Evolutionary conservation across 2,113 vertebrate genomes (phyloP).

Genomic region (Microtus pennsylvanicus): DNA sequence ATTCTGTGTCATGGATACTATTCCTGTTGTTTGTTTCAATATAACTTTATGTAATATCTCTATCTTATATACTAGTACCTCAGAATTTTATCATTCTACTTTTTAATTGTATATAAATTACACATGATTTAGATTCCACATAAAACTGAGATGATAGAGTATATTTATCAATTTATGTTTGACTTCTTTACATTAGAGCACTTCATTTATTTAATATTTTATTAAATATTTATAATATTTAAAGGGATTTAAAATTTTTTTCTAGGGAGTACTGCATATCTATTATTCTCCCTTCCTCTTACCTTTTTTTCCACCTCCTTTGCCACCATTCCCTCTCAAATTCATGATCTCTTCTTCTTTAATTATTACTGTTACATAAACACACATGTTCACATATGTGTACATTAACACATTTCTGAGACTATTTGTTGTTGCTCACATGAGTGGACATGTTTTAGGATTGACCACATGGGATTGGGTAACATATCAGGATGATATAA

Average conservation of each 20-base stretch:
- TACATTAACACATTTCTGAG: too few species aligned
- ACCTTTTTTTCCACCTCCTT: neutral
- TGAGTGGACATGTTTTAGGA: neutral
- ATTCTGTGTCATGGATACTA: neutral
- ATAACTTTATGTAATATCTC: fast-evolving
- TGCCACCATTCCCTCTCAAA: neutral
- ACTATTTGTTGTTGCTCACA: neutral
- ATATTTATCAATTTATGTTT: neutral
- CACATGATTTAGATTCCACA: neutral
- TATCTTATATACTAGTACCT: fast-evolving
- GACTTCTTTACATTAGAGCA: neutral
- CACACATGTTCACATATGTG: neutral
- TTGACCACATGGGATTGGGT: neutral
- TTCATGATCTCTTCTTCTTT: neutral
- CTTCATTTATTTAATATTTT: too few species aligned
- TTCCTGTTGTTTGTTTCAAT: neutral
- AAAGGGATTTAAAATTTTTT: neutral
- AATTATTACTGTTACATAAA: neutral
- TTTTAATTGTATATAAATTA: neutral
- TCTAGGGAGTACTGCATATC: neutral
- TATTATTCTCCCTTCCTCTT: neutral
- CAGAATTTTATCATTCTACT: neutral
- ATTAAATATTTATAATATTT: too few species aligned
- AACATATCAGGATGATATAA: neutral
- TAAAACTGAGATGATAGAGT: neutral